Percentiles rank a stretch among this genome's conserved stretches.
These are phyloP conservation scores for Phylloscopus collybita DNA, from an alignment of 2,797 vertebrate genomes.

Conservation along the genomic window DNA sequence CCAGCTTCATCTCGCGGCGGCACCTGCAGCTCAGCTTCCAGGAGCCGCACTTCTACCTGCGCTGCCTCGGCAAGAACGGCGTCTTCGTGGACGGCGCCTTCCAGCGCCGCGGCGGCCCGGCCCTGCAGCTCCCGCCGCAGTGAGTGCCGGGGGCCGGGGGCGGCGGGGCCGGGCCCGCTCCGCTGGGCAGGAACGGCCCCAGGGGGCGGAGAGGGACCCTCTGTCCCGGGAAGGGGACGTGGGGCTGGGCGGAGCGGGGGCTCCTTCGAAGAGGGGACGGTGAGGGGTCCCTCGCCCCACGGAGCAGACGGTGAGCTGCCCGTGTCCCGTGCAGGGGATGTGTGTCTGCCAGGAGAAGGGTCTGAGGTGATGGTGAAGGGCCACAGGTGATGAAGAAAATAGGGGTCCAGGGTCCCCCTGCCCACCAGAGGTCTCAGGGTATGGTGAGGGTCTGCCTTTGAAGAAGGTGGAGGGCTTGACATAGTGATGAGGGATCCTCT, in stretches of 20 bases:
- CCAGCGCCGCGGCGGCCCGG: slow-evolving; percentile 91
- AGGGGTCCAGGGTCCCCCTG: accelerated
- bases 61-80: slow-evolving; percentile 96
- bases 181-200: neutral
- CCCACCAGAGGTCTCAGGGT: too few relatives aligned
- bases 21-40: slow-evolving; percentile 93
- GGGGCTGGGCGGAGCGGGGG: neutral
- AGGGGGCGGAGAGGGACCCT: neutral
- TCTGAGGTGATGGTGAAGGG: neutral
- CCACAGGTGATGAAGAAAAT: too few relatives aligned
- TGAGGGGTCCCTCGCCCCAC: neutral
- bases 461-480: neutral
- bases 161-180: neutral
- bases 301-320: neutral
- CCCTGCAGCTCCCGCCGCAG: slow-evolving; percentile 91
- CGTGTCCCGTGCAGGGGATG: accelerated
- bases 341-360: neutral
- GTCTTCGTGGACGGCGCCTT: slow-evolving; percentile 98
- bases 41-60: slow-evolving; percentile 89
- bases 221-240: neutral
- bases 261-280: too few relatives aligned
- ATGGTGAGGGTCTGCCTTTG: neutral
- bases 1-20: slow-evolving; percentile 94
- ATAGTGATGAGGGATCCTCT: accelerated
- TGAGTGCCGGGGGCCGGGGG: slow-evolving; percentile 78